A percentile compares a stretch with the other conserved stretches of the same genome.
Evolutionary conservation across 2,797 vertebrate genomes (phyloP).

Genomic region (Cuculus canorus): DNA sequence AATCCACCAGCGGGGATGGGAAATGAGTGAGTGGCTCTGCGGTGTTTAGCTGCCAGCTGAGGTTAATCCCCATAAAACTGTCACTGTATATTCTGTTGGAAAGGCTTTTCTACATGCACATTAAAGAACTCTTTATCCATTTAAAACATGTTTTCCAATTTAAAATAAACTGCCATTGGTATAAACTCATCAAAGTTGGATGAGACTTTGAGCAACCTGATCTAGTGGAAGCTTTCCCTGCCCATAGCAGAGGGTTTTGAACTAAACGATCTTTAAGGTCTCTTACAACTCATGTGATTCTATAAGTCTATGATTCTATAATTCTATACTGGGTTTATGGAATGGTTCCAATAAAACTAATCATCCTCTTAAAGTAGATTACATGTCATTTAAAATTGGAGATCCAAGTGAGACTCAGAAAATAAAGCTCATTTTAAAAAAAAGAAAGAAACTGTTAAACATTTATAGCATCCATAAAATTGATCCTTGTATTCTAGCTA

Average conservation of each 20-base stretch:
- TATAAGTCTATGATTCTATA: neutral
- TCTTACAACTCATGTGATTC: no score
- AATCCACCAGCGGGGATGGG: no score
- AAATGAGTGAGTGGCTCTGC: neutral
- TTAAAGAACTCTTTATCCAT: neutral
- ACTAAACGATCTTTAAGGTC: no score
- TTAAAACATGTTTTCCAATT: conserved; percentile 47
- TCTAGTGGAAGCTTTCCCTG: no score
- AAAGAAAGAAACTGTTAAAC: conserved; percentile 31
- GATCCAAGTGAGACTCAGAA: conserved; percentile 22
- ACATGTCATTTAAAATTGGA: conserved; percentile 52
- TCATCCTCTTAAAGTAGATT: conserved; percentile 20
- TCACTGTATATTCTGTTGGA: neutral
- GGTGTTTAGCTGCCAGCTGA: neutral
- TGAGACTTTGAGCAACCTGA: neutral
- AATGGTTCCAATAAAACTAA: conserved; percentile 43
- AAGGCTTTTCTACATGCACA: neutral
- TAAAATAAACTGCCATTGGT: conserved; percentile 41
- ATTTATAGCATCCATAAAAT: conserved; percentile 67
- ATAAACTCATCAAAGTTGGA: neutral
- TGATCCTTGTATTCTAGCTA: conserved; percentile 53
- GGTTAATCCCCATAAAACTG: neutral
- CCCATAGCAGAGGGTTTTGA: no score
- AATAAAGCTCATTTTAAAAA: neutral
- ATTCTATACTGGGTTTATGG: neutral